Percentiles rank a stretch among this genome's conserved stretches.
phyloP scores from a whole-genome alignment of 2,797 vertebrate species.

The Gymnothorax reevesii region DNA sequence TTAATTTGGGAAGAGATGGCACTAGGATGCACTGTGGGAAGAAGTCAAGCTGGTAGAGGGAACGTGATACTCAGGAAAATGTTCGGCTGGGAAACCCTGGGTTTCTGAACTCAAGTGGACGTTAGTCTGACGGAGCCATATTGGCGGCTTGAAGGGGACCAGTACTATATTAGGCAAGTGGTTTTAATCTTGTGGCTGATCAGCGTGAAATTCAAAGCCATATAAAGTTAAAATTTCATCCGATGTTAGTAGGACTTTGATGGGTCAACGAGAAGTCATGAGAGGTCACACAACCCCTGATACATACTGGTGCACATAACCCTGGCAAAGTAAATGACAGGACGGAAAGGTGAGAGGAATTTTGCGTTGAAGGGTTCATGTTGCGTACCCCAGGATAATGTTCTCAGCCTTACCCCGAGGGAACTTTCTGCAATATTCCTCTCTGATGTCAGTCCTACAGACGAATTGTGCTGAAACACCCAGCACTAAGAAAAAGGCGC shows the following conservation, averaged over 20 bases:
- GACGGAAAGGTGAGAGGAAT: neutral
- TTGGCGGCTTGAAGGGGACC: too few species aligned
- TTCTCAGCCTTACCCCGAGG: neutral
- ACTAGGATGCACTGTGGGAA: too few species aligned
- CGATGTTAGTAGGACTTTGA: neutral
- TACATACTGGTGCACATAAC: neutral
- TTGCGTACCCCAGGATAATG: neutral
- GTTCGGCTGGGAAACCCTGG: too few species aligned
- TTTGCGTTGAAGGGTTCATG: neutral
- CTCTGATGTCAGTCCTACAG: neutral
- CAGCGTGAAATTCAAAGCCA: neutral
- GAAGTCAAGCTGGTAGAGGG: too few species aligned
- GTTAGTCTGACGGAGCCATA: too few species aligned
- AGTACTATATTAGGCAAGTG: too few species aligned
- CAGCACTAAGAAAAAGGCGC: neutral
- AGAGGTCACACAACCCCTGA: neutral
- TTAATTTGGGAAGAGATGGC: too few species aligned
- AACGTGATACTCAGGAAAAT: too few species aligned
- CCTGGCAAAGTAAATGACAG: neutral
- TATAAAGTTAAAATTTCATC: neutral
- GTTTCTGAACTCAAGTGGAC: too few species aligned
- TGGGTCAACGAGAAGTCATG: neutral
- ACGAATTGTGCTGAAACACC: constrained; percentile 11
- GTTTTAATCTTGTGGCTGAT: too few species aligned
- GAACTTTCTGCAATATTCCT: neutral